phyloP scores from a whole-genome alignment of 2,888 invertebrate genomes.

The Rhimphoctona megacephalus region DNA sequence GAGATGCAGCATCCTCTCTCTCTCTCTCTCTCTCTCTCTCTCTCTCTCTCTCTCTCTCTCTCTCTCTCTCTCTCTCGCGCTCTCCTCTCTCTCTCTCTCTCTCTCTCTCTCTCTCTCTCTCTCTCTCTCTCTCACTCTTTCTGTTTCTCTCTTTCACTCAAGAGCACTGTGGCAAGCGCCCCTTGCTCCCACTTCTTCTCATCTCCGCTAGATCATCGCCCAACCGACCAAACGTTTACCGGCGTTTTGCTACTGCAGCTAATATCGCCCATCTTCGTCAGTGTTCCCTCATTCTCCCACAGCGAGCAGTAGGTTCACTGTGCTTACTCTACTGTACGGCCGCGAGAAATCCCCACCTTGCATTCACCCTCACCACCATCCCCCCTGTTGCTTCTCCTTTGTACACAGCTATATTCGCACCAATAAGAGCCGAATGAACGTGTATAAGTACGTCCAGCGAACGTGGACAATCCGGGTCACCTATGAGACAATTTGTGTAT shows the following conservation, averaged over 20 bases:
- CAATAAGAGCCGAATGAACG: neutral
- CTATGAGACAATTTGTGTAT: neutral
- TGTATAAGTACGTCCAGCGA: neutral
- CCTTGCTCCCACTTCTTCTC: constrained; percentile 15
- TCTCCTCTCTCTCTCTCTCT: constrained; percentile 32
- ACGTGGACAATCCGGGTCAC: neutral
- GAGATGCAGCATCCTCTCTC: constrained; percentile 48
- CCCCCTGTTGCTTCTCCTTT: constrained; percentile 35
- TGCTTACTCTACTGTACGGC: neutral
- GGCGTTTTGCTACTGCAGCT: constrained; percentile 55
- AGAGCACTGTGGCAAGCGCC: neutral
- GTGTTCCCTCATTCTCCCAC: neutral
- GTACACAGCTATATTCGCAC: neutral
- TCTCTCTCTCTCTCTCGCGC: constrained; percentile 19
- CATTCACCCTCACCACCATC: constrained; percentile 8
- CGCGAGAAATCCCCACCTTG: constrained; percentile 49
- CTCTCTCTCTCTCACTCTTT: constrained; percentile 24
- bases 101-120: constrained; percentile 27
- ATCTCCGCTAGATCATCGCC: constrained; percentile 45
- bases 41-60: constrained; percentile 31
- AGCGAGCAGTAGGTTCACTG: constrained; percentile 1
- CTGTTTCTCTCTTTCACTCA: constrained; percentile 21
- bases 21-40: constrained; percentile 18
- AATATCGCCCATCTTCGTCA: constrained; percentile 50
- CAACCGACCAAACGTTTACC: constrained; percentile 52